Percentiles rank a stretch among this genome's conserved stretches.
phyloP scores from a whole-genome alignment of 2,888 invertebrate species.

The Drosophila affinis region DNA sequence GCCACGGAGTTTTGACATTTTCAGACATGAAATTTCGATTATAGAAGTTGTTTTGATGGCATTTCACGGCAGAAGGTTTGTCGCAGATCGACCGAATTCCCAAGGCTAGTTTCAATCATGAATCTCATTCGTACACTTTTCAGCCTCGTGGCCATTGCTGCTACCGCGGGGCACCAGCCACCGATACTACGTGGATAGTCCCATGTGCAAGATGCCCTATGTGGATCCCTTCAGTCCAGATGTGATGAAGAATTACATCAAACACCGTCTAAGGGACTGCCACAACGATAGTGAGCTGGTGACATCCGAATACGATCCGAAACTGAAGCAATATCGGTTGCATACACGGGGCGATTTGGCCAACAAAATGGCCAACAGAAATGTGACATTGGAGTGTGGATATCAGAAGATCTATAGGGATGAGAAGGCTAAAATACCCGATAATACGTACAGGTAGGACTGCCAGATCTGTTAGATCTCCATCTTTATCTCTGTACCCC shows the following conservation, averaged over 20 bases:
- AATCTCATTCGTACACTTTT: background rate
- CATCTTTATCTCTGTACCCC: background rate
- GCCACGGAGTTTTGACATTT: background rate
- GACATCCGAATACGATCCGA: conserved; percentile 23
- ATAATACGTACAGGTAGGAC: conserved; percentile 44
- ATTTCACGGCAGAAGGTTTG: background rate
- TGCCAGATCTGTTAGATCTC: conserved; percentile 17
- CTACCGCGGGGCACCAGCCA: background rate
- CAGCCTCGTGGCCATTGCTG: background rate
- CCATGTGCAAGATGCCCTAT: conserved; percentile 86
- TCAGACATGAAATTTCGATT: background rate
- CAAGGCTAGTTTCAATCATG: background rate
- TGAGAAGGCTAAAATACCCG: conserved; percentile 24
- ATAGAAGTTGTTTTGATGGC: background rate
- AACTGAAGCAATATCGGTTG: conserved; percentile 38
- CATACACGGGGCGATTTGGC: conserved; percentile 35
- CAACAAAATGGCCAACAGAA: conserved; percentile 15
- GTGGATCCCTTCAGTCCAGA: conserved; percentile 85
- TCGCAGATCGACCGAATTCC: background rate
- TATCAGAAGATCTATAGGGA: conserved; percentile 58
- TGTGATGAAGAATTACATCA: conserved; percentile 65
- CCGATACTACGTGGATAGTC: background rate
- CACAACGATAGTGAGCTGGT: conserved; percentile 38
- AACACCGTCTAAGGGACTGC: conserved; percentile 13
- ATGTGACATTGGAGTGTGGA: conserved; percentile 56